Base-by-base conservation (phyloP, 2,113 vertebrate genomes). In the Prietella phreatophila region DNA sequence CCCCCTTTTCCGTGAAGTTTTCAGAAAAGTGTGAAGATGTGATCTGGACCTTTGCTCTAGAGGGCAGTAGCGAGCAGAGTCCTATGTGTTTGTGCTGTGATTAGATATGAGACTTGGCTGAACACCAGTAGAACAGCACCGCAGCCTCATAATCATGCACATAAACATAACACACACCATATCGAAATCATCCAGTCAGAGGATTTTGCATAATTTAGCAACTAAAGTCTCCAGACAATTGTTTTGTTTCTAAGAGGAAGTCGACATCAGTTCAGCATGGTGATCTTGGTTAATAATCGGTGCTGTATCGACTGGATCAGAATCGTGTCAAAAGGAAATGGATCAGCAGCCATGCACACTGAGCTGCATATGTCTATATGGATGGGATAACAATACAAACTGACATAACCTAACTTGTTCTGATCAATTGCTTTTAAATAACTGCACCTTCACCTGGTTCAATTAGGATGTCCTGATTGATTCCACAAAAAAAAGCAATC, bases 11-110 rank as follows among this genome's bases (percentile, higher is more conserved):
- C 14, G 4, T 36, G 20, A 82, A 83, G 53, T 81, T 83, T 76
- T 36, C 42, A 39, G 78, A 60, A 63, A 82, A 76, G 63, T 9
- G 5, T 63, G 39, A 63, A 75, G n/a, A 5, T 17, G 27, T 5
- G 15, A 53, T 69, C 22, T 63, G 20, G 19, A 36, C 9, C 47
- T 53, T 25, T 47, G 82, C 89, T 90, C 85, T 75, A 90, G 90
- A 90, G 90, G 90, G 90, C 89, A 89, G 85, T 86, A 87, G 80
- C 61, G 87, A 88, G 88, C 82, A 82, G 56, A 42, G 58, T 22
- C 27, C 9, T 17, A 8, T 42, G 42, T 27, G 33, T 25, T n/a
- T 30, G 36, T 11, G 63, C 7, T 19, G 56, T 53, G 65, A 61
- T 36, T 17, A 84, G 67, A 83, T 33, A 63, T 4, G 27, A 84